A percentile compares a stretch with the other conserved stretches of the same genome.
These are phyloP conservation scores for Drosophila chauvacae DNA, from an alignment of 1,140 invertebrate species.

Conservation along the genomic window DNA sequence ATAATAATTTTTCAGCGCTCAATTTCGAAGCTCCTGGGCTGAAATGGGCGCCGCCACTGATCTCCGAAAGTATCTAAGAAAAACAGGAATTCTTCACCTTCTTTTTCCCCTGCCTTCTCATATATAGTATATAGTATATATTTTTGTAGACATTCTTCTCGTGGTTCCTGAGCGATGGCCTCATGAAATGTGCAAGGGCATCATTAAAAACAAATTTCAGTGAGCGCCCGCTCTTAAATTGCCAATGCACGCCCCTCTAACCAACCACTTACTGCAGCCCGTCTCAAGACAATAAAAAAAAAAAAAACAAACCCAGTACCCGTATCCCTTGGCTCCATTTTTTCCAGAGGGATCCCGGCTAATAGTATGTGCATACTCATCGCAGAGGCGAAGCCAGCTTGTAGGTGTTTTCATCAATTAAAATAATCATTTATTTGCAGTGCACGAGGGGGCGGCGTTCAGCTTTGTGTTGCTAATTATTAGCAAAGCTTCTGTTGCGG, in stretches of 20 bases:
- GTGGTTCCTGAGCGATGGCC: constrained; percentile 59
- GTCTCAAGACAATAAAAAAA: neutral
- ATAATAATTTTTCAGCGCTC: constrained; percentile 77
- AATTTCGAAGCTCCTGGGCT: constrained; percentile 49
- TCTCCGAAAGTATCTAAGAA: constrained; percentile 40
- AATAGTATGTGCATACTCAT: constrained; percentile 35
- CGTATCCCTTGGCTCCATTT: neutral
- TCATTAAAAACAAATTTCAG: constrained; percentile 80
- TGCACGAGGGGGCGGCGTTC: constrained; percentile 42
- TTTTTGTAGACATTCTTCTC: constrained; percentile 17
- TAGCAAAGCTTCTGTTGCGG: constrained; percentile 40
- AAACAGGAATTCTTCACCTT: constrained; percentile 17
- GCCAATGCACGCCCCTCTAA: constrained; percentile 53
- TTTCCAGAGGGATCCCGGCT: constrained; percentile 17
- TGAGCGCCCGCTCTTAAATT: constrained; percentile 69
- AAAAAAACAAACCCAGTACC: neutral
- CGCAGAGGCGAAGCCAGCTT: constrained; percentile 15
- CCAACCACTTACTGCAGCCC: constrained; percentile 5
- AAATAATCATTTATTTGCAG: constrained; percentile 79
- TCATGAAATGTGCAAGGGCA: constrained; percentile 72
- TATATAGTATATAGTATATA: neutral
- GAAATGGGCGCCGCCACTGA: constrained; percentile 2
- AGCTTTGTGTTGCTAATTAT: constrained; percentile 37
- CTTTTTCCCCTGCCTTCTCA: neutral
- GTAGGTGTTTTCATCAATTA: constrained; percentile 81